Conservation (phyloP, 2,797 vertebrate genomes). For the Babyrousa celebensis region DNA sequence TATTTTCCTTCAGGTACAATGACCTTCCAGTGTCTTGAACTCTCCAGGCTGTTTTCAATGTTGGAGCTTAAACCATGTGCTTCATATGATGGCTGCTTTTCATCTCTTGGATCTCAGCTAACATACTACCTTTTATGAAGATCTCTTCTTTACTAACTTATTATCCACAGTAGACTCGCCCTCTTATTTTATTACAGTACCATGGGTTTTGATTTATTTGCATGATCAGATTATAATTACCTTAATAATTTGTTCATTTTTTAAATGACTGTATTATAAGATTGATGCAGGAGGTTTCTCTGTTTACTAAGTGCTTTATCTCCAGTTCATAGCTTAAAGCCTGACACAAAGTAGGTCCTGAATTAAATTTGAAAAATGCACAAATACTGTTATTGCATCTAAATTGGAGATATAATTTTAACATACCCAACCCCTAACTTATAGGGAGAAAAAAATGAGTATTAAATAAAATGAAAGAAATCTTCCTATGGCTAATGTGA, state of each 20-base stretch:
- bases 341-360: not conserved
- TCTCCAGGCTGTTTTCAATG: not conserved
- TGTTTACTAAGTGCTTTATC: not conserved
- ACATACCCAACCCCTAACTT: not conserved
- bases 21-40: not conserved
- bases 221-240: not conserved
- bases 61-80: not conserved
- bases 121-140: not conserved
- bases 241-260: not conserved
- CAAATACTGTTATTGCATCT: not conserved
- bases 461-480: not conserved
- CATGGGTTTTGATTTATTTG: not conserved
- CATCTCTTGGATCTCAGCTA: not conserved
- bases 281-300: too few species aligned
- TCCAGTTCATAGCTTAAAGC: not conserved
- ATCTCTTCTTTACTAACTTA: not conserved
- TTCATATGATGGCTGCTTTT: not conserved
- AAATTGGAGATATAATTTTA: not conserved
- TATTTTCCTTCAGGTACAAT: not conserved
- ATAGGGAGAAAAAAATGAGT: not conserved
- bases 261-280: not conserved
- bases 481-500: not conserved
- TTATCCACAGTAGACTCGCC: not conserved
- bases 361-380: not conserved
- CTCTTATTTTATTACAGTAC: not conserved